Base-by-base conservation (phyloP, 2,113 vertebrate species). In the Alligator sinensis region DNA sequence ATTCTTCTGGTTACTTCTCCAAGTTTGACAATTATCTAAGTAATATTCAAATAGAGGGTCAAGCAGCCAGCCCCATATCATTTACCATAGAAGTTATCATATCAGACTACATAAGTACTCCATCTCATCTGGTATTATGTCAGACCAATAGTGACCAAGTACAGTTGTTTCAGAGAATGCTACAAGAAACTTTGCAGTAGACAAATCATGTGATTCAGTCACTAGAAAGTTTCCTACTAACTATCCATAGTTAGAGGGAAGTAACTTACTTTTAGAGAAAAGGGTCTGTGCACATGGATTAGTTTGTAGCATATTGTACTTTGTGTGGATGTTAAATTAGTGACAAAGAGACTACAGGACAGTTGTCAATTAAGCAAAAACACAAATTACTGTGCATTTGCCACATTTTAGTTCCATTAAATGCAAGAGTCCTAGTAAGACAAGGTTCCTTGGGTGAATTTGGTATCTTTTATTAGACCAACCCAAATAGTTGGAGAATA, bases 31-130 rank as follows among this genome's bases (percentile, higher is more conserved):
- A 79, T 11, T 4, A 30, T 66, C 1, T 21, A 34, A 21, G 21
- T 17, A 79, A 76, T 66, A 87, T 8, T 19, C 3, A 28, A 28
- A 17, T 3, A 15, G 11, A n/a, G 21, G 4, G 12, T 60, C 75
- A 77, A 10, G 0, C 77, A 28, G 5, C 9, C 75, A 13, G 22
- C 6, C n/a, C 21, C 13, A 84, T 9, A 19, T 28, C 9, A n/a
- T 55, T 1, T 80, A 78, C 11, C 17, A 47, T 9, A 77, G 25
- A 11, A 88, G 47, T 16, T 66, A 57, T 2, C 22, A 34, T 82
- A 75, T 3, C 9, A 86, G 1, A 0, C 28, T 5, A 81, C 12
- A 57, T 14, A 14, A 66, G 64, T 27, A 28, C 15, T 9, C 3
- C 34, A 3, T 8, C 83, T 86, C 75, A 28, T 2, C 27, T 19